Evolutionary conservation across 2,113 vertebrate species (phyloP).

Genomic region (Xyrauchen texanus): DNA sequence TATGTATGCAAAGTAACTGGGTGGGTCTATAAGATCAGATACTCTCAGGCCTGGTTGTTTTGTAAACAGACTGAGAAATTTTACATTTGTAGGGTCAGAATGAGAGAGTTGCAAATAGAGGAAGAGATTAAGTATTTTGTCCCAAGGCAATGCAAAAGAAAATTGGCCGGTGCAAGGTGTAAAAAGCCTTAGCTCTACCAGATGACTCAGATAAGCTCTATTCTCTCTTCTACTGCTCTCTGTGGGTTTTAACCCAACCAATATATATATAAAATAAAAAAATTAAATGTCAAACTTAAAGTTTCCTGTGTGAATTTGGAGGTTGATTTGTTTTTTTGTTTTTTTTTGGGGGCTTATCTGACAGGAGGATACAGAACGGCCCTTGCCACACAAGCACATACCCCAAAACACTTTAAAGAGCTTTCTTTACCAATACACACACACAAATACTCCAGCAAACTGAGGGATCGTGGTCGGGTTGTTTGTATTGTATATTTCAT

Average conservation of each 20-base stretch:
- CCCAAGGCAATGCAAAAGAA: neutral
- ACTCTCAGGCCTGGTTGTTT: slow-evolving; percentile 4
- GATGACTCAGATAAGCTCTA: neutral
- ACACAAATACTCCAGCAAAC: too few species aligned
- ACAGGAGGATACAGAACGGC: too few species aligned
- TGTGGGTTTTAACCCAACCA: neutral
- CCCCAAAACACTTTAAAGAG: too few species aligned
- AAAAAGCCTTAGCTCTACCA: neutral
- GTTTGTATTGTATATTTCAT: too few species aligned
- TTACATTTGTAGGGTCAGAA: neutral
- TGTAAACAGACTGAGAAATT: slow-evolving; percentile 6
- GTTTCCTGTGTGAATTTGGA: neutral
- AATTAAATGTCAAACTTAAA: neutral
- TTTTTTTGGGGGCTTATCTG: too few species aligned
- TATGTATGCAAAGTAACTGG: slow-evolving; percentile 13
- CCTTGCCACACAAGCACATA: too few species aligned
- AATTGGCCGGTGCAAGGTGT: neutral
- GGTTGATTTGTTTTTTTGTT: neutral
- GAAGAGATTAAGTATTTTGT: neutral
- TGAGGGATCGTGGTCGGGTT: too few species aligned
- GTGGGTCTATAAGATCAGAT: neutral
- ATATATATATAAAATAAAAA: too few species aligned
- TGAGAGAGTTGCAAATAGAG: slow-evolving; percentile 8
- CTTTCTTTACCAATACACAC: too few species aligned
- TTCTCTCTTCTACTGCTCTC: neutral